Conservation (phyloP, 2,113 vertebrate genomes). For the Aramus guarauna region DNA sequence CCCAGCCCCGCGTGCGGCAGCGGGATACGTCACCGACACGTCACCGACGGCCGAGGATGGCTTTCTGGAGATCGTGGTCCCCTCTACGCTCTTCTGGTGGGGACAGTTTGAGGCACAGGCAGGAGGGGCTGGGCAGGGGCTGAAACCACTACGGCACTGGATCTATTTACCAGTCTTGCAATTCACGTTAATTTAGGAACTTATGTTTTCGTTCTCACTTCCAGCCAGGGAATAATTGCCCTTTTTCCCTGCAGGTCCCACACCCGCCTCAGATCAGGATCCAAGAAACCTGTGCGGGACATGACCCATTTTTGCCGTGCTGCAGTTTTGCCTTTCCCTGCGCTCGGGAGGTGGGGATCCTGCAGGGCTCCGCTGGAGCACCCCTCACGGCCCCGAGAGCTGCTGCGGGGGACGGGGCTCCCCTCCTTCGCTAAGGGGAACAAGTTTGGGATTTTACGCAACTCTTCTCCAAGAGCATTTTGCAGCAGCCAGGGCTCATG, state of each 20-base stretch:
- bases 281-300: not conserved
- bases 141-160: not conserved
- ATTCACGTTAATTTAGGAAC: not conserved
- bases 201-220: not conserved
- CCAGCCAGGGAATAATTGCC: not conserved
- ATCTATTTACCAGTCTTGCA: not conserved
- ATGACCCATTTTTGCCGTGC: not conserved
- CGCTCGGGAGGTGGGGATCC: accelerated
- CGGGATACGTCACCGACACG: too few species aligned
- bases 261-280: not conserved
- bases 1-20: accelerated
- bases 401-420: not conserved
- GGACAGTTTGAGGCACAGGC: not conserved
- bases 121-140: not conserved
- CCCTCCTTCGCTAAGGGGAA: not conserved
- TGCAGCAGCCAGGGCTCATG: not conserved
- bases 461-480: not conserved
- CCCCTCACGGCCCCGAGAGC: accelerated
- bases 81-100: not conserved
- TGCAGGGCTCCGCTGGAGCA: not conserved
- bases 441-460: not conserved
- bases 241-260: not conserved
- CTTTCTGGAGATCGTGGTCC: not conserved
- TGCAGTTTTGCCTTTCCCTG: not conserved
- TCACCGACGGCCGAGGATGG: accelerated